Evolutionary conservation across 2,113 vertebrate species (phyloP).

Genomic region (Terrapene triunguis): DNA sequence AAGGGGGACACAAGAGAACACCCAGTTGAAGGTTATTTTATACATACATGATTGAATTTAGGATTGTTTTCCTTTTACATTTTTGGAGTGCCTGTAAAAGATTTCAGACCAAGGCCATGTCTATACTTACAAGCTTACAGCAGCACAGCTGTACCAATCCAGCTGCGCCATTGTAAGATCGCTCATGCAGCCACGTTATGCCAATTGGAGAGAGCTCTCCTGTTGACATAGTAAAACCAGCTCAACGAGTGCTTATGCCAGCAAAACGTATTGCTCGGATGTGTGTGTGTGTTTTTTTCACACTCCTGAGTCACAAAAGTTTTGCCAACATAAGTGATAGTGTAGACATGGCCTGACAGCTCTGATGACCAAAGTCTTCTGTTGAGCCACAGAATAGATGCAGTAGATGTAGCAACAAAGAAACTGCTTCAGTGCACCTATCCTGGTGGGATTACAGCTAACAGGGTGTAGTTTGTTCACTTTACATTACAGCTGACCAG

Average conservation of each 20-base stretch:
- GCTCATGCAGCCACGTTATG: too few species aligned
- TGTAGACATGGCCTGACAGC: background rate
- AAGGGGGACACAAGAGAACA: background rate
- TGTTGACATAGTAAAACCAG: too few species aligned
- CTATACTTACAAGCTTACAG: too few species aligned
- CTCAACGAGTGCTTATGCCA: too few species aligned
- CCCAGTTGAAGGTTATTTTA: background rate
- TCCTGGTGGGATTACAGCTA: background rate
- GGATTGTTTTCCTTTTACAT: background rate
- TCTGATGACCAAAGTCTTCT: background rate
- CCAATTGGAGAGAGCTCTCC: too few species aligned
- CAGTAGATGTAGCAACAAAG: background rate
- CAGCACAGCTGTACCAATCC: too few species aligned
- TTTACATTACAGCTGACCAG: background rate
- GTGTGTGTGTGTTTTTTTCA: too few species aligned
- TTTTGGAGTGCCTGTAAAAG: background rate
- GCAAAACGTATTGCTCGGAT: too few species aligned
- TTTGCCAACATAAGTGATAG: too few species aligned
- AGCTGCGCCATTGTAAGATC: too few species aligned
- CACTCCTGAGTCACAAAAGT: too few species aligned
- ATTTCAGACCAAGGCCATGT: background rate
- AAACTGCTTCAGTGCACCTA: accelerated
- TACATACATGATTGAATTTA: background rate
- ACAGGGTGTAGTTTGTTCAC: background rate
- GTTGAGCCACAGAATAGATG: background rate